Percentiles rank a stretch among this genome's conserved stretches.
phyloP scores from a whole-genome alignment of 1,140 invertebrate genomes.

The Calliopsis andreniformis region DNA sequence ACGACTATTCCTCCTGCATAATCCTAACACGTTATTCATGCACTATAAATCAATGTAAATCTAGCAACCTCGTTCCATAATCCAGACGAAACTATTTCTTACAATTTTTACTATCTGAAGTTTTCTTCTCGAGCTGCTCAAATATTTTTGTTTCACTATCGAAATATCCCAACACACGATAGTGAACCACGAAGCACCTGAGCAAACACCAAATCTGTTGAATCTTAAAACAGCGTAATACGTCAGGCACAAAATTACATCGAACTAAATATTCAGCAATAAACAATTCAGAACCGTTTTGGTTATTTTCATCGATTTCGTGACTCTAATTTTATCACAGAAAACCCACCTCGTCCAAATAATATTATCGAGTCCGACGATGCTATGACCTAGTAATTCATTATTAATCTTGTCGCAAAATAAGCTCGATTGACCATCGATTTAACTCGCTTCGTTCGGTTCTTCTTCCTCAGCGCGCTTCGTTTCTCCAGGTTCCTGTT shows the following conservation, averaged over 20 bases:
- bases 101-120: too few relatives aligned
- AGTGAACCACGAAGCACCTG: too few relatives aligned
- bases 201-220: too few relatives aligned
- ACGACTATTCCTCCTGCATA: too few relatives aligned
- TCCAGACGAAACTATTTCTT: neutral
- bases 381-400: conserved; percentile 27
- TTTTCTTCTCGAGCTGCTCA: too few relatives aligned
- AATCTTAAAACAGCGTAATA: too few relatives aligned
- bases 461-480: conserved; percentile 15
- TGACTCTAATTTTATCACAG: conserved; percentile 15
- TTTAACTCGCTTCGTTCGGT: conserved; percentile 65
- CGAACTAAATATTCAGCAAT: conserved; percentile 7
- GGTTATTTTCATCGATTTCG: conserved; percentile 24
- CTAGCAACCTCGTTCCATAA: neutral
- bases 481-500: conserved; percentile 43
- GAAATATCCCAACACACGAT: too few relatives aligned
- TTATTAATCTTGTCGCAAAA: conserved; percentile 34
- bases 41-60: neutral
- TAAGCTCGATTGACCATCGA: conserved; percentile 60
- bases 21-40: too few relatives aligned
- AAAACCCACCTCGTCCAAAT: neutral
- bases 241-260: conserved; percentile 35
- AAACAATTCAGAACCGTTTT: conserved; percentile 28
- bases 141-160: neutral
- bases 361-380: conserved; percentile 8